Percentiles rank a stretch among this genome's conserved stretches.
Evolutionary conservation across 2,113 vertebrate genomes (phyloP).

Genomic region (Ailurus styani): DNA sequence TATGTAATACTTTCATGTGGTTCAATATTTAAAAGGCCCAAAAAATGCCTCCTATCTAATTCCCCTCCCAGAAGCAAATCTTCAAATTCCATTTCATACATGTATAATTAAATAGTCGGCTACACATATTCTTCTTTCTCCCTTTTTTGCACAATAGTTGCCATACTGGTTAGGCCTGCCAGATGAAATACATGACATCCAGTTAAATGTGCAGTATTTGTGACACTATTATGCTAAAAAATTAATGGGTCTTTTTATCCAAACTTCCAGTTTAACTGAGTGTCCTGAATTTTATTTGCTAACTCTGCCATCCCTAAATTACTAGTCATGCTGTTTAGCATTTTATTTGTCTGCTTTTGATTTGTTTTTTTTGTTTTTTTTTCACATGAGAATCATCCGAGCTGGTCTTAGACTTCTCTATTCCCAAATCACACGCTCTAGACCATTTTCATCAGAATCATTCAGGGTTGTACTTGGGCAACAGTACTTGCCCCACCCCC

Average conservation of each 20-base stretch:
- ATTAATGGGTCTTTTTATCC: not conserved
- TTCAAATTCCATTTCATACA: not conserved
- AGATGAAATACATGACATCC: not conserved
- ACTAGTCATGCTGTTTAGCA: not conserved
- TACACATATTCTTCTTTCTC: not conserved
- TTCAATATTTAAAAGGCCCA: not conserved
- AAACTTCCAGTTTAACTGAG: not conserved
- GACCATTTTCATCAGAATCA: not conserved
- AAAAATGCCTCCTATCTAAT: not conserved
- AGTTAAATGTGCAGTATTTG: not conserved
- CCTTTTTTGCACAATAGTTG: not conserved
- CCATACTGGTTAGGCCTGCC: not conserved
- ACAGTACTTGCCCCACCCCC: not conserved
- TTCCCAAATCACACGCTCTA: not conserved
- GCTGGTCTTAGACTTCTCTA: not conserved
- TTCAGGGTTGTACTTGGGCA: not conserved
- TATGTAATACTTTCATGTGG: not conserved
- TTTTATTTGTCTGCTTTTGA: not conserved
- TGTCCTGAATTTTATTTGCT: conserved; percentile 3
- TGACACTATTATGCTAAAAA: not conserved
- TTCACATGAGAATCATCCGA: not conserved
- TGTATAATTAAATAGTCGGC: not conserved
- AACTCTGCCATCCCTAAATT: not conserved
- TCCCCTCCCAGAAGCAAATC: not conserved
- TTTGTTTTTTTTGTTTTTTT: not conserved